Base-by-base conservation (phyloP, 2,888 invertebrate species). In the Limenitis camilla region DNA sequence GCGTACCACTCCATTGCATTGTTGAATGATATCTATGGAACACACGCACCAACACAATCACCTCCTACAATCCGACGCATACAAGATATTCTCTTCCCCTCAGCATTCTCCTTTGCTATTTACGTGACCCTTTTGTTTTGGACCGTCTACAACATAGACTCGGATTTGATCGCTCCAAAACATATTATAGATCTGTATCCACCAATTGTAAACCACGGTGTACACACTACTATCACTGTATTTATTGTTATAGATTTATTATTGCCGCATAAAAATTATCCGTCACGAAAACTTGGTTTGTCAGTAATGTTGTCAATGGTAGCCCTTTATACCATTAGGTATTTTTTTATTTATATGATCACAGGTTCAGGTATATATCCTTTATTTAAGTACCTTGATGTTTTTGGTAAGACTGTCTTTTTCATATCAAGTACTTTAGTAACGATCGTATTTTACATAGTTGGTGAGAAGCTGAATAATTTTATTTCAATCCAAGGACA, bases 291-390 rank as follows among this genome's bases (percentile, higher is more conserved):
- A 44, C 74, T 85, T 9, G 95, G 94, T 0, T 63, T 94, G 3
- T 61, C 78, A 2, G 85, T 91, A 1, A 80, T 92, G 4, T 53
- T 83, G 6, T 53, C 72, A 0, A 92, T 95, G 65, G 91, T 91
- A 79, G 58, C 89, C 0, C 62, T 80, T 9, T 96, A 96, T 69
- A 75, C 93, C 36, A 61, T 89, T 2, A 96, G 95, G 93, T 81
- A 94, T 43, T 91, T 92, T 65, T 74, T 92, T 31, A 89, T 94
- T 27, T 91, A 92, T 68, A 80, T 88, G 43, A 89, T 89, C 60
- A 91, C 92, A 8, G 93, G 93, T 38, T 81, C 92, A 39, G 98
- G 97, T 97, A 95, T 95, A 0, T 98, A 98, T 73, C 97, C 97
- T 0, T 89, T 98, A 10, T 88, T 98, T 59, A 90, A 92, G 27